These are phyloP conservation scores for Fistularia tabacaria DNA, from an alignment of 2,797 vertebrate genomes.

Conservation along the genomic window DNA sequence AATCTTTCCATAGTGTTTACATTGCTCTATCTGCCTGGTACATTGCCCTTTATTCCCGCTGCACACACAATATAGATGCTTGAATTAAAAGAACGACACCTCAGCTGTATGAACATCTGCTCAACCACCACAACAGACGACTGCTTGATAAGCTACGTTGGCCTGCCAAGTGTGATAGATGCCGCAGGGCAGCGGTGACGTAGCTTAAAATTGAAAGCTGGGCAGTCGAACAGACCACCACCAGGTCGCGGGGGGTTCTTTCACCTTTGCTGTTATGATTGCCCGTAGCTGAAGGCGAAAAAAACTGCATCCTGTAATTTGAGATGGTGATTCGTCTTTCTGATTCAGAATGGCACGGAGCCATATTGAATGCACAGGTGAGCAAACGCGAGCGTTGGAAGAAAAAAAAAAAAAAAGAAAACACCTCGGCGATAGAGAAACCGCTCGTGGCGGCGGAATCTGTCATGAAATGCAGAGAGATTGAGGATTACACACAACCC, in stretches of 20 bases:
- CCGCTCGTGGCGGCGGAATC: constrained; percentile 19
- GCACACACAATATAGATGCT: not conserved
- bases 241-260: constrained; percentile 1
- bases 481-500: constrained; percentile 17
- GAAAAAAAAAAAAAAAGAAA: too few species aligned
- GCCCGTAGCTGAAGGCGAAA: constrained; percentile 2
- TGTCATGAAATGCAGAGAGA: constrained; percentile 18
- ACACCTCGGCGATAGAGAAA: not conserved
- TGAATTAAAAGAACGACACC: not conserved
- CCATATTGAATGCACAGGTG: constrained; percentile 7
- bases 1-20: too few species aligned
- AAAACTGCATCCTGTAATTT: not conserved
- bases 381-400: constrained; percentile 15
- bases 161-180: constrained; percentile 42
- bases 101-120: constrained; percentile 4
- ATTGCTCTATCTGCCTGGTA: too few species aligned
- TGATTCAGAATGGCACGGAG: constrained; percentile 1
- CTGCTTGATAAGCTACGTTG: constrained; percentile 23
- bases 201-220: constrained; percentile 12
- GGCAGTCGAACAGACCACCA: constrained; percentile 4
- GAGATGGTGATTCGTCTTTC: not conserved
- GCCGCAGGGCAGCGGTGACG: constrained; percentile 1
- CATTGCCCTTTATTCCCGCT: not conserved
- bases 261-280: constrained; percentile 7
- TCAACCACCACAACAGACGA: constrained; percentile 6